Percentiles rank a stretch among this genome's conserved stretches.
These are phyloP conservation scores for Rhinatrema bivittatum DNA, from an alignment of 2,797 vertebrate genomes.

Conservation along the genomic window DNA sequence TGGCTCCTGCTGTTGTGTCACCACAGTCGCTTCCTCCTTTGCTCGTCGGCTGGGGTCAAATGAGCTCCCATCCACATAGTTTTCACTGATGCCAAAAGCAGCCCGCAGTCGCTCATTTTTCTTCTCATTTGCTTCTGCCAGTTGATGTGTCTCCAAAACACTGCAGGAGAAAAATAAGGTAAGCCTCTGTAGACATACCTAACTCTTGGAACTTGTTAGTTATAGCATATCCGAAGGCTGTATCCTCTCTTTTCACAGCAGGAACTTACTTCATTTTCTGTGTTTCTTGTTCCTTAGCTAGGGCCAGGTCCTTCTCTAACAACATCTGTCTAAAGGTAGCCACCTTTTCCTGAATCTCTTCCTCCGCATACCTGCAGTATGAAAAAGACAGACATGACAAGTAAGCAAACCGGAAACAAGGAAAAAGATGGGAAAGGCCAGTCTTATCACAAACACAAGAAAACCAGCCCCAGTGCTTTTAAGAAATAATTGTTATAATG, in stretches of 20 bases:
- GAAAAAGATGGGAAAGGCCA: not conserved
- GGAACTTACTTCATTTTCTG: constrained; percentile 64
- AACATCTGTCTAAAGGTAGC: constrained; percentile 88
- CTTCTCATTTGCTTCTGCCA: constrained; percentile 85
- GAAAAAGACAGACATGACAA: not conserved
- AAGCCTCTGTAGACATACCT: not conserved
- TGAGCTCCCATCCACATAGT: constrained; percentile 83
- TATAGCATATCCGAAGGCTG: too few species aligned
- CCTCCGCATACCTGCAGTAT: constrained; percentile 68
- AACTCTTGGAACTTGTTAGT: too few species aligned
- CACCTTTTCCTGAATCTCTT: constrained; percentile 88
- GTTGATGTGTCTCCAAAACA: constrained; percentile 80
- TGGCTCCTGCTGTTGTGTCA: constrained; percentile 62
- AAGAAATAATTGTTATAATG: too few species aligned
- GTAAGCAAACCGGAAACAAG: not conserved
- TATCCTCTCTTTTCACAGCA: too few species aligned
- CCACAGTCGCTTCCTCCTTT: constrained; percentile 64
- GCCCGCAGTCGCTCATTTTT: constrained; percentile 83
- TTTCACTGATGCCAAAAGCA: constrained; percentile 81
- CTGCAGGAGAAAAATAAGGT: constrained; percentile 32
- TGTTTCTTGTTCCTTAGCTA: constrained; percentile 46
- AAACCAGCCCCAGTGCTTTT: too few species aligned
- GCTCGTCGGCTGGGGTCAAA: constrained; percentile 83
- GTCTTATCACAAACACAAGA: too few species aligned
- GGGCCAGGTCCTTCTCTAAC: constrained; percentile 76